These are phyloP conservation scores for Hemibagrus wyckioides DNA, from an alignment of 2,113 vertebrate genomes.

Conservation along the genomic window DNA sequence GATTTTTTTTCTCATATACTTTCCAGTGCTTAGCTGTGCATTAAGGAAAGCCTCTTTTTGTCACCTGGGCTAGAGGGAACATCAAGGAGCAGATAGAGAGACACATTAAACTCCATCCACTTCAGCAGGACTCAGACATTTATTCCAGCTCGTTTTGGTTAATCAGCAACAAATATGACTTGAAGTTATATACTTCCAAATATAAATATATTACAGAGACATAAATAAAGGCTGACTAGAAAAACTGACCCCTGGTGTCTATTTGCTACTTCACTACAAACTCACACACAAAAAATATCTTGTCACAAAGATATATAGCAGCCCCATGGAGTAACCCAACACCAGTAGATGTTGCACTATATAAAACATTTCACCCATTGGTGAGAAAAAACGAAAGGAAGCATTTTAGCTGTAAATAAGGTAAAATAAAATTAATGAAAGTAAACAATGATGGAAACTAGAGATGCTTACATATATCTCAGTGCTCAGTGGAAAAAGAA, in stretches of 20 bases:
- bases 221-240: conserved; percentile 5
- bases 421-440: conserved; percentile 16
- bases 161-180: not conserved
- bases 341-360: conserved; percentile 20
- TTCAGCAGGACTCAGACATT: conserved; percentile 27
- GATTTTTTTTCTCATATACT: conserved; percentile 9
- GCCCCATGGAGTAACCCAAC: conserved; percentile 35
- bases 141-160: too few species aligned
- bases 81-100: conserved; percentile 59
- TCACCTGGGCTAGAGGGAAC: conserved; percentile 41
- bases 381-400: not conserved
- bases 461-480: conserved; percentile 29
- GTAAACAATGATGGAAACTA: conserved; percentile 33
- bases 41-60: conserved; percentile 46
- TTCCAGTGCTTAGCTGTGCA: conserved; percentile 45
- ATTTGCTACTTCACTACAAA: not conserved
- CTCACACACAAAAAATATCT: not conserved
- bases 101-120: conserved; percentile 22
- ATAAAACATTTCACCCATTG: conserved; percentile 11
- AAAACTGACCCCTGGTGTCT: conserved; percentile 13
- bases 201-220: not conserved
- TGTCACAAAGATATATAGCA: conserved; percentile 36
- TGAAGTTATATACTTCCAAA: not conserved
- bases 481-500: not conserved
- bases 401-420: conserved; percentile 38